A percentile compares a stretch with the other conserved stretches of the same genome.
phyloP scores from a whole-genome alignment of 92 coral and sea anemone species.

The Galaxea fascicularis region DNA sequence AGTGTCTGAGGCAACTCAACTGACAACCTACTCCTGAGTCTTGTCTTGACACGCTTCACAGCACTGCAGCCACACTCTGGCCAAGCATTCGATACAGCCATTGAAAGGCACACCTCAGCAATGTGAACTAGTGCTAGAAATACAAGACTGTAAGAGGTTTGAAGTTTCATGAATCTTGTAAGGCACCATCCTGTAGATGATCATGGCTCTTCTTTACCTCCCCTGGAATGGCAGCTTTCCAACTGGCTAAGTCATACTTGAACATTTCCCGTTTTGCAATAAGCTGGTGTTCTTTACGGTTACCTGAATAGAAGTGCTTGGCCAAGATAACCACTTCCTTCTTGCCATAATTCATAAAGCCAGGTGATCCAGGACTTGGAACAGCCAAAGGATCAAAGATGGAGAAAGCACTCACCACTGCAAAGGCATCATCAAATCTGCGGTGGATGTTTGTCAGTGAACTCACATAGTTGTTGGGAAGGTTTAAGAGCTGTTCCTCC shows the following conservation, averaged over 20 bases:
- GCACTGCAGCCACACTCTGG: conserved; percentile 68
- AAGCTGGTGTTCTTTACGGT: conserved; percentile 45
- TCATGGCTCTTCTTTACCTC: conserved; percentile 63
- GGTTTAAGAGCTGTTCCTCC: conserved; percentile 54
- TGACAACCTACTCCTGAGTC: conserved; percentile 57
- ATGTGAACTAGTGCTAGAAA: conserved; percentile 50
- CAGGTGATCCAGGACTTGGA: conserved; percentile 69
- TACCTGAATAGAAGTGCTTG: conserved; percentile 57
- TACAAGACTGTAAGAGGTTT: conserved; percentile 58
- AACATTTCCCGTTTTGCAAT: conserved; percentile 62
- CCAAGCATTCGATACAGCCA: conserved; percentile 63
- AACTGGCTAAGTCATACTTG: conserved; percentile 60
- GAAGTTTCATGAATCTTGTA: conserved; percentile 49
- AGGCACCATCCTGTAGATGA: conserved; percentile 62
- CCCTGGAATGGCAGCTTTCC: conserved; percentile 64
- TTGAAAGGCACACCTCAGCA: conserved; percentile 57
- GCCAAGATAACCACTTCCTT: conserved; percentile 53
- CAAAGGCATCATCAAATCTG: conserved; percentile 65
- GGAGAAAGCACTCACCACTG: conserved; percentile 65
- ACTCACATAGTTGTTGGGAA: conserved; percentile 51
- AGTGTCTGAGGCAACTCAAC: conserved; percentile 64
- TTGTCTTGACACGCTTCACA: conserved; percentile 56
- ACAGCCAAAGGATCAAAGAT: conserved; percentile 64
- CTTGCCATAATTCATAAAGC: conserved; percentile 47
- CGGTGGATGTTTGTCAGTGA: conserved; percentile 60